A percentile compares a stretch with the other conserved stretches of the same genome.
phyloP scores from a whole-genome alignment of 2,888 invertebrate species.

The Coelopa pilipes region DNA sequence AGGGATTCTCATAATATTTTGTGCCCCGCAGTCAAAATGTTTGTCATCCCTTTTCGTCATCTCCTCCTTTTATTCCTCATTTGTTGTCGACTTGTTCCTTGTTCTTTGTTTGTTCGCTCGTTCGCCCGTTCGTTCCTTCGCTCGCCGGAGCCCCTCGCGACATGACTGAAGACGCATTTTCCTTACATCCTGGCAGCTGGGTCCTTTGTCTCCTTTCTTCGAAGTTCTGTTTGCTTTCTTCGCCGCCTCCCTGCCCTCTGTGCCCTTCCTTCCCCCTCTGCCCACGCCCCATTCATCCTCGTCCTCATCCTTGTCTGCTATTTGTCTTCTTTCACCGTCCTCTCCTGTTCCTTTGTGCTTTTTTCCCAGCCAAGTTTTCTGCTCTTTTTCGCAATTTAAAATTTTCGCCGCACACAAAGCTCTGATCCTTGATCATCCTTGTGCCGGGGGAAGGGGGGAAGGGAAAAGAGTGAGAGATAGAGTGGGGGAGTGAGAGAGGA shows the following conservation, averaged over 20 bases:
- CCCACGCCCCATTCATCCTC: not conserved
- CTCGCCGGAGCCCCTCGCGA: not conserved
- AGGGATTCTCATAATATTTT: conserved; percentile 43
- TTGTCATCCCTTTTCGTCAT: conserved; percentile 43
- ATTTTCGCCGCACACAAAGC: conserved; percentile 25
- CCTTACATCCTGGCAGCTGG: not conserved
- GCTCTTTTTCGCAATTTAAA: conserved; percentile 27
- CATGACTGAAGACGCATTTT: conserved; percentile 13
- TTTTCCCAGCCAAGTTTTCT: not conserved
- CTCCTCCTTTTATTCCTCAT: not conserved
- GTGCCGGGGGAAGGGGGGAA: conserved; percentile 17
- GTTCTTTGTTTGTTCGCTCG: not conserved
- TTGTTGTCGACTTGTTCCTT: not conserved
- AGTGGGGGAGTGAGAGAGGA: not conserved
- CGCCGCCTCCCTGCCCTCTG: not conserved
- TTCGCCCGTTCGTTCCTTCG: no score
- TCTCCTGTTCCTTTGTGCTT: no score
- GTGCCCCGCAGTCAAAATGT: conserved; percentile 48
- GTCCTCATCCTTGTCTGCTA: no score
- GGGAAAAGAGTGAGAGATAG: not conserved
- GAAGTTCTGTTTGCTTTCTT: conserved; percentile 1
- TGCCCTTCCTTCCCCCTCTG: not conserved
- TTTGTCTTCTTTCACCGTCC: no score
- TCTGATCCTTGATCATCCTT: conserved; percentile 26
- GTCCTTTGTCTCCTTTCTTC: conserved; percentile 3